Evolutionary conservation across 2,888 invertebrate species (phyloP), one percentile per base, ranked within the genome.

Genomic region (Barypeithes pellucidus): DNA sequence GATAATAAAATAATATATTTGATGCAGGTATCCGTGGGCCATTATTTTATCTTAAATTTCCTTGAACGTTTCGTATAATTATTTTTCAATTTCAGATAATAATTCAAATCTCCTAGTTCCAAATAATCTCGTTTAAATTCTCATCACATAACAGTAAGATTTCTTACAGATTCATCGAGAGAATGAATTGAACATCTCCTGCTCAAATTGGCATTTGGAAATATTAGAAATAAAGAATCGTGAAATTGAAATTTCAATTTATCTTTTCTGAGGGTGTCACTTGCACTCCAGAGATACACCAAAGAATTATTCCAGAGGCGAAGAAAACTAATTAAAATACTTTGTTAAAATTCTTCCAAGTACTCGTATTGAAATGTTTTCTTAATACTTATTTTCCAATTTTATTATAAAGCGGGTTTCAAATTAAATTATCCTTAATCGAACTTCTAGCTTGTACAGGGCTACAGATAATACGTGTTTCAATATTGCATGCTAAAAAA

Each of bases 311-410:
- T 67, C 54, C 61, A 72, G 72, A 43, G 67, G 72, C 54, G 67
- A 20, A n/a, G 67, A 72, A 67, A 72, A 41, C 67, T 72, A 72
- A 72, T 72, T 72, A 67, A 72, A 67, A 67, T 72, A 72, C 72
- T 72, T 72, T 72, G 72, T 72, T 67, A 61, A 72, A 72, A 72
- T 67, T 72, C 71, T 52, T 52, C 59, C 24, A n/a, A n/a, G n/a
- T n/a, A n/a, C n/a, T 36, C n/a, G 60, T 66, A 72, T 52, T 66
- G 71, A 72, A 66, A 72, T 66, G 50, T 59, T 54, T 54, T 14
- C 54, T 29, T 29, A 33, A 33, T 33, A 54, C 20, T 29, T 33
- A 22, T 54, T 29, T 54, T 33, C 12, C 18, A 16, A 14, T 65
- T 39, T 14, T 11, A 18, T 36, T 59, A 22, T 29, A 29, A 29